A percentile compares a stretch with the other conserved stretches of the same genome.
Conservation (phyloP, 1,140 invertebrate genomes). For the Papilio xuthus region DNA sequence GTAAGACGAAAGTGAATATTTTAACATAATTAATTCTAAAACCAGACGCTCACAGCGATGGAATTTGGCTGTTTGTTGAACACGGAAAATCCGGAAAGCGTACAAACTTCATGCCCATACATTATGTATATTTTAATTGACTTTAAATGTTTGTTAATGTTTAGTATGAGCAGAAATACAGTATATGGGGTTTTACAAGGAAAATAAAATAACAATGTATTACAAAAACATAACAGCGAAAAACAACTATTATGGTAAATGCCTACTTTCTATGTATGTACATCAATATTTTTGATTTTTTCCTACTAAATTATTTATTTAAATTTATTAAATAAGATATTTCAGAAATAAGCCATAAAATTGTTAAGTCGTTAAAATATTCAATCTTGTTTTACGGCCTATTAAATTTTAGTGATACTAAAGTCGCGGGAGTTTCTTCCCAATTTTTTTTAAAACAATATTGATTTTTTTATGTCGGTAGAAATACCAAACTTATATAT, state of each 20-base stretch:
- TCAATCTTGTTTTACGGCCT: conserved; percentile 8
- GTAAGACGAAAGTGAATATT: conserved; percentile 17
- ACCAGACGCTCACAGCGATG: background rate
- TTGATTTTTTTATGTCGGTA: background rate
- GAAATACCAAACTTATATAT: background rate
- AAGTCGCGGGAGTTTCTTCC: background rate
- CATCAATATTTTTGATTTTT: background rate
- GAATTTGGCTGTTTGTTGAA: conserved; percentile 6
- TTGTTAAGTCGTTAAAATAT: conserved; percentile 24
- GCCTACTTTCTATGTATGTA: background rate
- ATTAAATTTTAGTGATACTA: conserved; percentile 15
- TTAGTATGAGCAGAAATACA: background rate
- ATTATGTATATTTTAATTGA: conserved; percentile 4
- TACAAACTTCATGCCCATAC: background rate
- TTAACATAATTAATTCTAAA: conserved; percentile 18
- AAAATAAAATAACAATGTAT: too few relatives aligned
- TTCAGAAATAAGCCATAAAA: background rate
- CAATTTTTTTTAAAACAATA: background rate
- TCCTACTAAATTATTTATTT: background rate
- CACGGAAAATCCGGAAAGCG: background rate
- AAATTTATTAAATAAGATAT: background rate
- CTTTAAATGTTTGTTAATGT: background rate
- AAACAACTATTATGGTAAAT: background rate
- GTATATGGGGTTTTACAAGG: background rate
- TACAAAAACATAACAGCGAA: too few relatives aligned